Conservation (phyloP, 2,888 invertebrate genomes). For the Drosophila mimetica region DNA sequence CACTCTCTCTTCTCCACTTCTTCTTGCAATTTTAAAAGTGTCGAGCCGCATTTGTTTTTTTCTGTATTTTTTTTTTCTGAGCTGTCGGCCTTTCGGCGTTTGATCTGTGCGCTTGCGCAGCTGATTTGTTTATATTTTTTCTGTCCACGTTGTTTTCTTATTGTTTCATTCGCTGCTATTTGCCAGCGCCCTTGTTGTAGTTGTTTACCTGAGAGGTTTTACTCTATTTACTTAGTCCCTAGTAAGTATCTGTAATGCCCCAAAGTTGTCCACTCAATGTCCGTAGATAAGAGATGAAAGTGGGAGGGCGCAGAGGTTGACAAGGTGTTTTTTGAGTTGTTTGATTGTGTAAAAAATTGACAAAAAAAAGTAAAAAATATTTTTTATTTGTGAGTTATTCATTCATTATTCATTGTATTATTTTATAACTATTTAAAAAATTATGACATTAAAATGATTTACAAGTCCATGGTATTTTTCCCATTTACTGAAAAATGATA, state of each 20-base stretch:
- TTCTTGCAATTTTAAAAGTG: constrained; percentile 62
- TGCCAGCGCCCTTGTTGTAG: constrained; percentile 54
- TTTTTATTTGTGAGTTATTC: no score
- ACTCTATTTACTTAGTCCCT: constrained; percentile 49
- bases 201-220: constrained; percentile 39
- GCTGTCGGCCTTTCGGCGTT: constrained; percentile 63
- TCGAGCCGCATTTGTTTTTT: constrained; percentile 27
- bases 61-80: constrained; percentile 2
- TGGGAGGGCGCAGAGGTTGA: neutral
- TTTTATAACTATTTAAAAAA: no score
- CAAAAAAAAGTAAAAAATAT: neutral
- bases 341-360: neutral
- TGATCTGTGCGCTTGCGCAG: constrained; percentile 81
- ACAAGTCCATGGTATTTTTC: no score
- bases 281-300: constrained; percentile 52
- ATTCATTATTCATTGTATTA: no score
- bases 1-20: neutral
- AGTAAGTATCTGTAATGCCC: constrained; percentile 37
- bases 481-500: no score
- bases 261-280: constrained; percentile 37
- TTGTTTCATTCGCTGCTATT: constrained; percentile 71
- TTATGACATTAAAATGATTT: no score
- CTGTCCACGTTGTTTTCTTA: constrained; percentile 70
- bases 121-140: constrained; percentile 72
- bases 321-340: constrained; percentile 4